These are phyloP conservation scores for Eulemur rubriventer DNA, from an alignment of 2,797 vertebrate genomes.

Conservation along the genomic window DNA sequence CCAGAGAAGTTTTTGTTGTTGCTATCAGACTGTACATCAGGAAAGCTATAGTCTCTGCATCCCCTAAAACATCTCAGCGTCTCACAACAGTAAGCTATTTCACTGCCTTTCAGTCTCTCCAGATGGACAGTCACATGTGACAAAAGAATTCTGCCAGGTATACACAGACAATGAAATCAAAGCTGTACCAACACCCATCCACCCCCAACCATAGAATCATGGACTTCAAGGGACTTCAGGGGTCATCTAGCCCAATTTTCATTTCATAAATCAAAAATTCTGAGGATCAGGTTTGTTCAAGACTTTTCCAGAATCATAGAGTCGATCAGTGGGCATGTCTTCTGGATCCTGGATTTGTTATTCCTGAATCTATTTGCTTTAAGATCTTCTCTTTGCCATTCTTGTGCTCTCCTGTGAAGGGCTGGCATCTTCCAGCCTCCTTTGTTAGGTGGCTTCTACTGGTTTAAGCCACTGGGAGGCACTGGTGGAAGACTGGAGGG, in stretches of 20 bases:
- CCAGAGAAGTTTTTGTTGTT: neutral
- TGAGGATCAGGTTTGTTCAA: neutral
- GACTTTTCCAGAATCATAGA: neutral
- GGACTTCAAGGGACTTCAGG: neutral
- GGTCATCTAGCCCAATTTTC: neutral
- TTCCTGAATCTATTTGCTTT: accelerated
- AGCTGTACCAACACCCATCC: neutral
- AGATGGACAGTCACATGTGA: neutral
- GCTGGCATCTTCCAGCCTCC: neutral
- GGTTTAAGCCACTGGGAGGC: neutral
- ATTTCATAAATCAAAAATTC: neutral
- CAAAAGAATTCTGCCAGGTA: neutral
- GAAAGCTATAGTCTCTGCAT: conserved; percentile 43
- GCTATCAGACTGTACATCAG: neutral
- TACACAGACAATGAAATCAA: neutral
- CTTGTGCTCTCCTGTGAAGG: neutral
- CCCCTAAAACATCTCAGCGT: conserved; percentile 52
- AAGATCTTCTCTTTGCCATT: neutral
- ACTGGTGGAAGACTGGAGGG: neutral
- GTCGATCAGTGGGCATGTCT: neutral
- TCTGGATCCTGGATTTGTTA: neutral
- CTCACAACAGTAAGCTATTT: conserved; percentile 42
- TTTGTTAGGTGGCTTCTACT: neutral
- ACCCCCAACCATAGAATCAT: neutral
- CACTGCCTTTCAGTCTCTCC: conserved; percentile 43